phyloP scores from a whole-genome alignment of 2,113 vertebrate species.

The Gila orcuttii region DNA sequence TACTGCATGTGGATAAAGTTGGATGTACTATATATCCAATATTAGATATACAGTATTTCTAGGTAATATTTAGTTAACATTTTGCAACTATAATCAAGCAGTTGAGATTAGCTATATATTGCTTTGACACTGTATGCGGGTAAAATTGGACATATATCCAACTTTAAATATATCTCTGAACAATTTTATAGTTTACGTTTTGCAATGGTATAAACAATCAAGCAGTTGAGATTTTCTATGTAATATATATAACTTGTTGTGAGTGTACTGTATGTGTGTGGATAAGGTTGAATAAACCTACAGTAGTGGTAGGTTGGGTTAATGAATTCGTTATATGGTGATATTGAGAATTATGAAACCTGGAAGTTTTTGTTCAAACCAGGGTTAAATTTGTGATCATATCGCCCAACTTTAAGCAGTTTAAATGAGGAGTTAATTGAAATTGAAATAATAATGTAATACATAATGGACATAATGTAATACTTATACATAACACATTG shows the following conservation, averaged over 20 bases:
- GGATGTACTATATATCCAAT: neutral
- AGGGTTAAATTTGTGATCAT: neutral
- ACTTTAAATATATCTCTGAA: too few species aligned
- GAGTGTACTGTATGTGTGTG: neutral
- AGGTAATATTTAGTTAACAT: neutral
- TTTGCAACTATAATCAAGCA: neutral
- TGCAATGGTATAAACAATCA: neutral
- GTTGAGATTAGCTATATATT: too few species aligned
- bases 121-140: neutral
- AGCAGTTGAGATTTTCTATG: neutral
- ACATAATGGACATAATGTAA: neutral
- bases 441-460: neutral
- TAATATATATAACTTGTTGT: neutral
- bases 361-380: neutral
- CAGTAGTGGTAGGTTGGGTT: neutral
- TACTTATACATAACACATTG: neutral
- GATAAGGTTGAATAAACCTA: neutral
- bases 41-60: neutral
- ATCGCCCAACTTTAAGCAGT: neutral
- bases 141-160: neutral
- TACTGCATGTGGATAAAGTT: neutral
- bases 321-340: neutral
- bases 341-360: neutral
- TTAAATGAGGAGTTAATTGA: neutral
- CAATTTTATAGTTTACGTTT: too few species aligned